Base-by-base conservation (phyloP, 1,140 invertebrate genomes). In the Mycetomoellerius zeteki region DNA sequence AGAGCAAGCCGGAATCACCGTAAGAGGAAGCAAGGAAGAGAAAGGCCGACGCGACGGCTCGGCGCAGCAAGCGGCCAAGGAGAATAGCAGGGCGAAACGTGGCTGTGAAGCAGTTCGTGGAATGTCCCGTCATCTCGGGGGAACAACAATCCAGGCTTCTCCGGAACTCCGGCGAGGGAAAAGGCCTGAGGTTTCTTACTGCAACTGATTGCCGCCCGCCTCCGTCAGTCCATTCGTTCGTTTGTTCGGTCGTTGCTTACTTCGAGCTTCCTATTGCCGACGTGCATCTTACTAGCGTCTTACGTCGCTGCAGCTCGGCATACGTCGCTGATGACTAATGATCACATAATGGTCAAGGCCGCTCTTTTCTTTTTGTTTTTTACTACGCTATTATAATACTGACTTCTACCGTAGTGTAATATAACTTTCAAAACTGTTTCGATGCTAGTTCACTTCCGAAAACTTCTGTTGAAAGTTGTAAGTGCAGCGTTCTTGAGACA, bases 111-210 rank as follows among this genome's bases (percentile, higher is more conserved):
- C 85, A 81, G 88, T 94, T 94, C 93, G 87, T 92, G 92, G 93
- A 93, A 94, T 93, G 89, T 90, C 90, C 86, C 89, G 88, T 77
- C 92, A 90, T 93, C 91, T 94, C 92, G 88, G 89, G 85, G 90
- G 93, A 94, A 94, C 93, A 93, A 93, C 93, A 92, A 90, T 89
- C 87, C 91, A 86, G 65, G 88, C 91, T 93, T 88, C 92, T 89
- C 86, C 92, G 91, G 92, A 93, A 93, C 93, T 93, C 88, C 88
- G 71, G 81, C 88, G 76, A 82, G 81, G 56, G 76, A 81, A 81
- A 52, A 78, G 54, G 75, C 47, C 30, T 86, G 58, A 58, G 21
- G 64, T 64, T 81, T 86, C 89, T 86, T 88, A 85, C 80, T 80
- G 81, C 73, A 67, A 90, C 90, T 86, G 89, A 88, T 86, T 87